phyloP scores from a whole-genome alignment of 2,888 invertebrate species.

The Uropetala carovei region DNA sequence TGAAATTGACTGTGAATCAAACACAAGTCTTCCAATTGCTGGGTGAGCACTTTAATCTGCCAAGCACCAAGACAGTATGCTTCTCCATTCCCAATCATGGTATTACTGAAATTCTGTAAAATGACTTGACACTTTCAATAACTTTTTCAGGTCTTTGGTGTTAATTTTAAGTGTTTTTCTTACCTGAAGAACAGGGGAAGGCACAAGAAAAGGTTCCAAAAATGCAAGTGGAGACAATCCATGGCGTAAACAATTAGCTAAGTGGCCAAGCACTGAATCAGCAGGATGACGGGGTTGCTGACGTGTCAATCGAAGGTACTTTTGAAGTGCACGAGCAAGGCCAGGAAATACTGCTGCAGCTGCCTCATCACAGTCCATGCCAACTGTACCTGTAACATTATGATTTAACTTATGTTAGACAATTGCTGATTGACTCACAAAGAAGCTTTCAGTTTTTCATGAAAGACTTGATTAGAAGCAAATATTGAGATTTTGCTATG shows the following conservation, averaged over 20 bases:
- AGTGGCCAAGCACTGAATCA: constrained; percentile 92
- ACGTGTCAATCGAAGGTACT: constrained; percentile 95
- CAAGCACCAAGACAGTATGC: too few relatives aligned
- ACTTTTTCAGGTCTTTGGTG: too few relatives aligned
- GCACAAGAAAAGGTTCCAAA: constrained; percentile 93
- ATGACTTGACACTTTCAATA: background rate
- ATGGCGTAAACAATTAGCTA: constrained; percentile 93
- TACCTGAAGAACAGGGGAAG: constrained; percentile 88
- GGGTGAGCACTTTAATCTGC: too few relatives aligned
- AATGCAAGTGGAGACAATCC: constrained; percentile 97
- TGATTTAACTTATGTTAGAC: background rate
- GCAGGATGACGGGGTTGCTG: constrained; percentile 98
- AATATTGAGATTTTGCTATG: too few relatives aligned
- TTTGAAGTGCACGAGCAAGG: constrained; percentile 96
- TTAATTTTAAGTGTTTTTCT: constrained; percentile 12
- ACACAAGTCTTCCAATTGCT: too few relatives aligned
- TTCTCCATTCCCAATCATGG: too few relatives aligned
- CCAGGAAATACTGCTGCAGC: constrained; percentile 99
- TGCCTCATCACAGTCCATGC: constrained; percentile 96
- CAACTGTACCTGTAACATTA: constrained; percentile 74
- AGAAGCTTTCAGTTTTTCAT: too few relatives aligned
- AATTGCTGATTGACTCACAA: too few relatives aligned
- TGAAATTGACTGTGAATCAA: too few relatives aligned
- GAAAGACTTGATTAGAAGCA: too few relatives aligned
- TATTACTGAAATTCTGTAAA: too few relatives aligned